Base-by-base conservation (phyloP, 2,797 vertebrate species). In the Coilia nasus region DNA sequence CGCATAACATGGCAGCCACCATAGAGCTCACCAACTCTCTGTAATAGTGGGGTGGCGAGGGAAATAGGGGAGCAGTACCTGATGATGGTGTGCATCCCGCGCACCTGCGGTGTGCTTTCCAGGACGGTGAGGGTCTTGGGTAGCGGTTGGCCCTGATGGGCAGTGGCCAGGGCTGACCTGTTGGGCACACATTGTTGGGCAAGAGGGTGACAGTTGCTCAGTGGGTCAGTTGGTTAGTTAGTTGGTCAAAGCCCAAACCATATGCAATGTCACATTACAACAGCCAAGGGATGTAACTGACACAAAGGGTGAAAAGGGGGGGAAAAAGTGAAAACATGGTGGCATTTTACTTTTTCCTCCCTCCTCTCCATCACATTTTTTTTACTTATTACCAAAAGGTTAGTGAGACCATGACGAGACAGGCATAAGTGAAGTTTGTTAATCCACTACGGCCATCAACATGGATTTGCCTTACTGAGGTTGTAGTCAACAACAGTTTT, bases 71-170 rank as follows among this genome's bases (percentile, higher is more conserved):
- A 41, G 35, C 1, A 71, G 17, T 88, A 97, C 97, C 97, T 96
- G 95, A 98, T 97, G 92, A 98, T 98, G 83, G 97, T 98, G 95
- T 98, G 97, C 96, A 97, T 96, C 88, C 97, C 97, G 0, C 96
- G 95, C 88, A 97, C 97, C 93, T 97, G 97, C 0, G 97, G 97
- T 0, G 96, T 97, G 91, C 92, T 96, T 92, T 96, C 95, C 94
- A 97, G 92, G 59, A 97, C 96, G 0, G 96, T 97, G 83, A 98
- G 95, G 0, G 96, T 97, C 89, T 93, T 91, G 0, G 97, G 97
- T 85, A 97, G 91, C 0, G 97, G 97, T 87, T 97, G 97, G n/a
- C 96, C 97, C 89, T 97, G 97, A 88, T 97, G 97, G 71, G 96
- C 96, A 0, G 96, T 97, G 57, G 97, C 97, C 92, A 98, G 91